Evolutionary conservation across 2,113 vertebrate species (phyloP), one percentile per base, ranked within the genome.

Genomic region (Cynoglossus semilaevis): DNA sequence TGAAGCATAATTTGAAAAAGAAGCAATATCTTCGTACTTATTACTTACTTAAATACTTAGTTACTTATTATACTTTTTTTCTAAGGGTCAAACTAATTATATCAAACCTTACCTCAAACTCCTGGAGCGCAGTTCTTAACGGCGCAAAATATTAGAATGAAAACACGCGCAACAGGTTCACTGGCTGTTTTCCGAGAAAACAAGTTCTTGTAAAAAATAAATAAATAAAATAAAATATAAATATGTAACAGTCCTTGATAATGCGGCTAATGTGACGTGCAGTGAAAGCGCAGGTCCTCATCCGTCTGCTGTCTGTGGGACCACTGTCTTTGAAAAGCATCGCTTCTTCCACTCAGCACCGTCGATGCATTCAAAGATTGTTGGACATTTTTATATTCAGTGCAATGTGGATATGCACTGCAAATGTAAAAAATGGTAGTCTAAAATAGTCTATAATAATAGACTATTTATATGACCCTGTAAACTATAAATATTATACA

Each of bases 251-350:
- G 19, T 18, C 14, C 17, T 50, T 10, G 37, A 34, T 58, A 49
- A 35, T 36, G 55, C 0, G 18, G 38, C 10, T 10, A 13, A 13
- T 15, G 9, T 41, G 9, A 0, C 2, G 40, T 11, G 18, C 10
- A n/a, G 16, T 16, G 22, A 51, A 18, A 42, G n/a, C 38, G 36
- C 16, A 9, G 51, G 63, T 50, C 16, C 69, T 40, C 8, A 36
- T 42, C 49, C 71, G 51, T 45, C 36, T 63, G 70, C 59, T 52
- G 72, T 54, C 58, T 42, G 58, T 58, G 55, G 74, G 70, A 71
- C 76, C 62, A 46, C 15, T 63, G 47, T 11, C 78, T 83, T 76
- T 82, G 77, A 86, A 77, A 82, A 15, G 85, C 84, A 83, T 80
- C 83, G 44, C 62, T 35, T 73, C 42, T 5, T 66, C 49, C 4